Base-by-base conservation (phyloP, 2,113 vertebrate species). In the Anhinga anhinga region DNA sequence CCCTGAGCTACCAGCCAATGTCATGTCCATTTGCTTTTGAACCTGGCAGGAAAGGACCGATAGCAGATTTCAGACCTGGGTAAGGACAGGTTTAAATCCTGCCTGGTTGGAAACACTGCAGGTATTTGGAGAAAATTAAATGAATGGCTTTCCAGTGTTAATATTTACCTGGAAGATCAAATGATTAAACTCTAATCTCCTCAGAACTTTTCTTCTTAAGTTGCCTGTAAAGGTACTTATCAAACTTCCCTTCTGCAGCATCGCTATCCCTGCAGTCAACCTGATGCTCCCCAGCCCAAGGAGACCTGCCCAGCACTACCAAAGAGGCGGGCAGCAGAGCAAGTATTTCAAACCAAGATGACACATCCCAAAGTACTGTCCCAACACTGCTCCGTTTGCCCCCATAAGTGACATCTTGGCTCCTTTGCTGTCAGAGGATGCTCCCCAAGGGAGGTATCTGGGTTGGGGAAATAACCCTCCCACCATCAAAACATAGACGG, bases 141-240 rank as follows among this genome's bases (percentile, higher is more conserved):
- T 30, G 17, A 96, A 88, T 22, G 23, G 8, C 26, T 76, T 91
- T 50, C 56, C 76, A 74, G n/a, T 45, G 74, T 80, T 92, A 82
- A 76, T 82, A 77, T 88, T 88, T 95, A 91, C 71, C 80, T 38
- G 58, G 62, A n/a, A 90, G 58, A 91, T 89, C 76, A 86, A 76
- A 86, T 40, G 73, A 94, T 85, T 80, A 83, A 88, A 50, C n/a
- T 4, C 0, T 19, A 50, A 77, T 65, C 88, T 52, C 63, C 45
- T 69, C 69, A 56, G 73, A 77, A 83, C 63, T 69, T 82, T 71
- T 63, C 47, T 52, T 56, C 45, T 59, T 49, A 19, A 45, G 44
- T 42, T 94, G 58, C 74, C 73, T 92, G 63, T 13, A 14, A 34
- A 81, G 53, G 25, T 13, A 18, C 61, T 86, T 77, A 8, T 30